Percentiles rank a stretch among this genome's conserved stretches.
phyloP scores from a whole-genome alignment of 2,113 vertebrate genomes.

The Pseudorhombus dupliciocellatus region DNA sequence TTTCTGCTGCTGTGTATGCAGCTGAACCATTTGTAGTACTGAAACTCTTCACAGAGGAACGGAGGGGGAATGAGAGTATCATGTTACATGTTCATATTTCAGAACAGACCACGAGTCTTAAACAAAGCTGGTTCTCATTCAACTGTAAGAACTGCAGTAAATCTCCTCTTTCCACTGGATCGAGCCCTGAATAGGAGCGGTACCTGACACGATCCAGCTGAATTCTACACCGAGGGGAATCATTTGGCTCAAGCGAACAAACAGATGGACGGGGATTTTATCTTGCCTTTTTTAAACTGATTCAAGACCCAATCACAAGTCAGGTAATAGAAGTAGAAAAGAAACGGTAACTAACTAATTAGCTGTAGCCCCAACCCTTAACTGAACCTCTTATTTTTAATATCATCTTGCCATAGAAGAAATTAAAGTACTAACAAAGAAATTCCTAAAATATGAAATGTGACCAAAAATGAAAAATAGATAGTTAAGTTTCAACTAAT shows the following conservation, averaged over 20 bases:
- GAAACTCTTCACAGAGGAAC: slow-evolving; percentile 26
- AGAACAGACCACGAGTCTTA: not conserved
- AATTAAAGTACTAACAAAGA: not conserved
- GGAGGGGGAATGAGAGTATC: slow-evolving; percentile 8
- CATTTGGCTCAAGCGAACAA: not conserved
- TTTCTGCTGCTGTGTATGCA: slow-evolving; percentile 40
- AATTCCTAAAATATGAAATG: too few species aligned
- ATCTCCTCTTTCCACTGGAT: not conserved
- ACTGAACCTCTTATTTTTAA: not conserved
- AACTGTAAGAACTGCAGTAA: not conserved
- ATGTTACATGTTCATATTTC: slow-evolving; percentile 33
- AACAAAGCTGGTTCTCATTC: slow-evolving; percentile 22
- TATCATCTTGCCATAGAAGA: not conserved
- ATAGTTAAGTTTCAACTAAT: not conserved
- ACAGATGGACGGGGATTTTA: not conserved
- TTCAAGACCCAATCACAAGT: not conserved
- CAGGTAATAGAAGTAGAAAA: not conserved
- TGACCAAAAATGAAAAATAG: not conserved
- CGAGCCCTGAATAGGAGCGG: not conserved
- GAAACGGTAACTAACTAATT: not conserved
- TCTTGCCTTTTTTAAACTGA: not conserved
- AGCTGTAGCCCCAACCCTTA: not conserved
- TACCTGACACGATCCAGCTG: not conserved
- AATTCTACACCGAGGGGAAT: not conserved
- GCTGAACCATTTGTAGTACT: slow-evolving; percentile 17